Conservation (phyloP, 1,140 invertebrate genomes). For the Leptinotarsa lineolata region DNA sequence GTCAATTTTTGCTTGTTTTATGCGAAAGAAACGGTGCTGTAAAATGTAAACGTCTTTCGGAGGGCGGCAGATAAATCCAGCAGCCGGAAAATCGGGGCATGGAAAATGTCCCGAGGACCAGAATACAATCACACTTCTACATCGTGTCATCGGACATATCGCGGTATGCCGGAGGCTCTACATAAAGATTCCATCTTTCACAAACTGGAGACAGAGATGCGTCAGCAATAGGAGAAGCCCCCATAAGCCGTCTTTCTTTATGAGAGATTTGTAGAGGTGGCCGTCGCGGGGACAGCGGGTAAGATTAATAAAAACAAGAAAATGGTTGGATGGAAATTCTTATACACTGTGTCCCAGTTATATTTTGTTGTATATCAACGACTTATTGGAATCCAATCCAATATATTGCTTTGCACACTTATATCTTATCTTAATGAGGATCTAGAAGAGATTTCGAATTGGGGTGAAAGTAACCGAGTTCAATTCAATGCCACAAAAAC, state of each 20-base stretch:
- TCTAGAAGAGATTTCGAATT: too few relatives aligned
- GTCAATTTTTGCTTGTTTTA: slow-evolving; percentile 1
- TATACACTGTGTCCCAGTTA: too few relatives aligned
- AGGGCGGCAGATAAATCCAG: neutral
- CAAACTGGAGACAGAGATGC: neutral
- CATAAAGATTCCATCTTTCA: slow-evolving; percentile 3
- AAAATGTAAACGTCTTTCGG: neutral
- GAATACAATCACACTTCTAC: slow-evolving; percentile 6
- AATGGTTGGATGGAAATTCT: too few relatives aligned
- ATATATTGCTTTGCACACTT: too few relatives aligned
- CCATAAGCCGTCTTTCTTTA: neutral
- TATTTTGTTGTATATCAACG: too few relatives aligned
- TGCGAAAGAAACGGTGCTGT: neutral
- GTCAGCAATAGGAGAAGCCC: slow-evolving; percentile 2
- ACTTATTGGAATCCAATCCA: too few relatives aligned
- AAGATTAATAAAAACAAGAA: too few relatives aligned
- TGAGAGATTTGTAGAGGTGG: too few relatives aligned
- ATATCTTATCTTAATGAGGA: too few relatives aligned
- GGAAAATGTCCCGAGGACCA: slow-evolving; percentile 4
- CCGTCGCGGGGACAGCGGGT: too few relatives aligned
- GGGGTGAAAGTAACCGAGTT: too few relatives aligned
- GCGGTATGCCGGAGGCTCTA: neutral
- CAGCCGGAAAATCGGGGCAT: neutral
- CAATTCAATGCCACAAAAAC: too few relatives aligned
- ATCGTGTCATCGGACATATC: slow-evolving; percentile 7